phyloP scores from a whole-genome alignment of 2,888 invertebrate genomes.

The Chymomyza amoena region DNA sequence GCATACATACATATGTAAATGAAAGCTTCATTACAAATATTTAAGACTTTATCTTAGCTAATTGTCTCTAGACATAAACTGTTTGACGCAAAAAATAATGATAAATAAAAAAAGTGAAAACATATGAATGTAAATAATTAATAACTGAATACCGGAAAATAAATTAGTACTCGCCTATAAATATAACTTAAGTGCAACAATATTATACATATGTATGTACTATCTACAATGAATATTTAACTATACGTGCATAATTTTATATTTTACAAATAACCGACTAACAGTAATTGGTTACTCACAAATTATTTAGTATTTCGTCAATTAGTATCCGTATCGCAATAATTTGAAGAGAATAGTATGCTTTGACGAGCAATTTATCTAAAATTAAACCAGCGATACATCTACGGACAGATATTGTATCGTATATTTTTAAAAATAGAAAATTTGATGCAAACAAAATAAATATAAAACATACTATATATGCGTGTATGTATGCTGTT shows the following conservation, averaged over 20 bases:
- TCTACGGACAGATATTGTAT: not conserved
- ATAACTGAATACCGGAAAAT: slow-evolving; percentile 20
- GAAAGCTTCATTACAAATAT: slow-evolving; percentile 35
- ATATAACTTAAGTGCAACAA: slow-evolving; percentile 19
- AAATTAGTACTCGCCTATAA: slow-evolving; percentile 21
- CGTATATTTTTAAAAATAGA: slow-evolving; percentile 49
- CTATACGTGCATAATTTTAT: no score
- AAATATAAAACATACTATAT: not conserved
- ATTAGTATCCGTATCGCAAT: not conserved
- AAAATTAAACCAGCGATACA: slow-evolving; percentile 37
- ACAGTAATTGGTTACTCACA: no score
- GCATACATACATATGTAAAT: slow-evolving; percentile 12
- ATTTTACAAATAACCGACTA: no score
- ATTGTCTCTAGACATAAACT: not conserved
- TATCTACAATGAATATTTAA: no score
- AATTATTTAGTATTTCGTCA: not conserved
- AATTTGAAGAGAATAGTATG: not conserved
- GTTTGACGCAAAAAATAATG: not conserved
- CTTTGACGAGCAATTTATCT: slow-evolving; percentile 26
- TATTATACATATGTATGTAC: not conserved
- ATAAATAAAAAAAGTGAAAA: not conserved
- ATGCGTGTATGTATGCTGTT: not conserved
- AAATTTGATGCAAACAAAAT: not conserved
- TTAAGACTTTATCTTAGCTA: not conserved
- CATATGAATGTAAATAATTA: not conserved